These are phyloP conservation scores for Embiotoca jacksoni DNA, from an alignment of 2,113 vertebrate species.

Conservation along the genomic window DNA sequence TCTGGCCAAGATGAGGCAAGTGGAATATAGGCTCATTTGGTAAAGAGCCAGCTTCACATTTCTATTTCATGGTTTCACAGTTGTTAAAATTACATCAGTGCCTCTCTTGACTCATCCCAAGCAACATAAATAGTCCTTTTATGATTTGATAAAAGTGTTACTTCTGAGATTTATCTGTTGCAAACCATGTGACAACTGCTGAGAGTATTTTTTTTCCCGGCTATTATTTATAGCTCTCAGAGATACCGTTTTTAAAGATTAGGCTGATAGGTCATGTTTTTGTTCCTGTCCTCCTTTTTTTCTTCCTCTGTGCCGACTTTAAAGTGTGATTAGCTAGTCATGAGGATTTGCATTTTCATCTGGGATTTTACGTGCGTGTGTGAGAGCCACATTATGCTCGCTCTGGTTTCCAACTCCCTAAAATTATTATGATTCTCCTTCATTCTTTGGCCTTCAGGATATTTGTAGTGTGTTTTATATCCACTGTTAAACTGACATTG, in stretches of 20 bases:
- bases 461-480: conserved; percentile 33
- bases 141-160: conserved; percentile 65
- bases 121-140: conserved; percentile 64
- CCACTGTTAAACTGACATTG: conserved; percentile 56
- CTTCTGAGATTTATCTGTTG: conserved; percentile 46
- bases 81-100: conserved; percentile 64
- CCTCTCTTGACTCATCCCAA: conserved; percentile 47
- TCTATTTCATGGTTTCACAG: conserved; percentile 68
- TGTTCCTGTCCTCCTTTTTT: conserved; percentile 37
- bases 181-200: conserved; percentile 31
- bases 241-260: conserved; percentile 44
- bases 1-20: conserved; percentile 15
- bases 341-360: conserved; percentile 60
- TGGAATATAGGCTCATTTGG: conserved; percentile 41
- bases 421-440: conserved; percentile 44
- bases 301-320: conserved; percentile 33
- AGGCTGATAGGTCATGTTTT: conserved; percentile 51
- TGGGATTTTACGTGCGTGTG: conserved; percentile 52
- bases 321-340: conserved; percentile 46
- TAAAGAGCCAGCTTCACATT: conserved; percentile 47
- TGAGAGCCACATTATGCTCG: conserved; percentile 33
- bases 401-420: conserved; percentile 36
- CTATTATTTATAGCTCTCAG: conserved; percentile 48
- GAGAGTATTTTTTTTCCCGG: conserved; percentile 18
- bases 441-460: conserved; percentile 30